Base-by-base conservation (phyloP, 2,113 vertebrate genomes). In the Myotis lucifugus region DNA sequence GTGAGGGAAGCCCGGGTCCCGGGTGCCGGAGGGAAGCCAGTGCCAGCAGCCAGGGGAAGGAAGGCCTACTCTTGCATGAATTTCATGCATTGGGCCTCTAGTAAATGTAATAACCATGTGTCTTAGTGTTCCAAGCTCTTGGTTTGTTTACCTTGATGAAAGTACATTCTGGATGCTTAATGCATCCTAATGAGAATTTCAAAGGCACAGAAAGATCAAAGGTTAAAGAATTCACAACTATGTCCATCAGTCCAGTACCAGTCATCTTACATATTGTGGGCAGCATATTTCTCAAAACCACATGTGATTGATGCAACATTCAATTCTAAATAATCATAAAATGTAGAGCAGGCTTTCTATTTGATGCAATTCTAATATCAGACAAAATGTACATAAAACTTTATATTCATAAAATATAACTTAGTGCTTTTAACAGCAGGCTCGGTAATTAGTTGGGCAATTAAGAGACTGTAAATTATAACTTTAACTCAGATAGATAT, bases 341-440 rank as follows among this genome's bases (percentile, higher is more conserved):
- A 91, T 82, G 82, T 90, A 50, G 81, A 96, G 21, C 12, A 90
- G 72, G 9, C 85, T 94, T 92, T 95, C 69, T 83, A 67, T 34
- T 91, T 96, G 81, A 88, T 97, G 73, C 67, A 94, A 92, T 96
- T 96, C 85, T 85, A 50, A 91, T 95, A 93, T 88, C 50, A 89
- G 95, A 95, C 74, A 85, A 97, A 97, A 94, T 96, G 69, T 94
- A 54, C 90, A 96, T 95, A 91, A 96, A 86, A 88, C 93, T 97
- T 97, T 87, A 88, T 96, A 97, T 97, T 96, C 86, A 96, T 93
- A 95, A 96, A 96, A 78, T 96, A 86, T 96, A 96, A 97, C 97
- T 93, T 96, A 67, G 73, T 95, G 96, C 90, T 97, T 97, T 97
- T 96, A 97, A 91, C 97, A 97, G 96, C 93, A 97, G 95, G 81